Percentiles rank a stretch among this genome's conserved stretches.
These are phyloP conservation scores for Bactericera cockerelli DNA, from an alignment of 1,140 invertebrate species.

Conservation along the genomic window DNA sequence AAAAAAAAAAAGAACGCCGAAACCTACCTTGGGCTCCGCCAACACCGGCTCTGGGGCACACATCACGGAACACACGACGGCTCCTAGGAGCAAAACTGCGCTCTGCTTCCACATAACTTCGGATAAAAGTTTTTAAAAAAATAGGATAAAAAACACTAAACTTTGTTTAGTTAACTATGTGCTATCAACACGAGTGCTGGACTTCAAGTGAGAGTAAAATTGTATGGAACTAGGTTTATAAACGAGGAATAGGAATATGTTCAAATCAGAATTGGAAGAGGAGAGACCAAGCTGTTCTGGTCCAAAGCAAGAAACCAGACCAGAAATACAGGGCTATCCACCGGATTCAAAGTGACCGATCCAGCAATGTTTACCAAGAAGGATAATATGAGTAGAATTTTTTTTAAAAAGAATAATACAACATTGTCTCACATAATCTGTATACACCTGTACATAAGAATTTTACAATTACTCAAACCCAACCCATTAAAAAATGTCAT, in stretches of 20 bases:
- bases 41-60: background rate
- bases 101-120: background rate
- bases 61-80: background rate
- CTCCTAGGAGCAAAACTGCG: slow-evolving; percentile 3
- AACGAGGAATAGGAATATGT: background rate
- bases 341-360: too few species aligned
- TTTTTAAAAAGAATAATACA: too few species aligned
- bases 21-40: slow-evolving; percentile 6
- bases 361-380: too few species aligned
- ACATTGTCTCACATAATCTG: too few species aligned
- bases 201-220: slow-evolving; percentile 7
- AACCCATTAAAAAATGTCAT: too few species aligned
- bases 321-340: too few species aligned
- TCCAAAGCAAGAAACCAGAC: too few species aligned
- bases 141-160: background rate
- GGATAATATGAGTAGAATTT: too few species aligned
- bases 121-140: background rate
- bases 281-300: background rate
- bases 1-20: background rate
- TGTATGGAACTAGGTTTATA: slow-evolving; percentile 1
- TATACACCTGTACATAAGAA: too few species aligned
- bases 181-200: background rate
- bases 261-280: background rate
- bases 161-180: background rate
- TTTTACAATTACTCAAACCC: too few species aligned